Evolutionary conservation across 2,797 vertebrate genomes (phyloP), one percentile per base, ranked within the genome.

Genomic region (Siniperca undulata): DNA sequence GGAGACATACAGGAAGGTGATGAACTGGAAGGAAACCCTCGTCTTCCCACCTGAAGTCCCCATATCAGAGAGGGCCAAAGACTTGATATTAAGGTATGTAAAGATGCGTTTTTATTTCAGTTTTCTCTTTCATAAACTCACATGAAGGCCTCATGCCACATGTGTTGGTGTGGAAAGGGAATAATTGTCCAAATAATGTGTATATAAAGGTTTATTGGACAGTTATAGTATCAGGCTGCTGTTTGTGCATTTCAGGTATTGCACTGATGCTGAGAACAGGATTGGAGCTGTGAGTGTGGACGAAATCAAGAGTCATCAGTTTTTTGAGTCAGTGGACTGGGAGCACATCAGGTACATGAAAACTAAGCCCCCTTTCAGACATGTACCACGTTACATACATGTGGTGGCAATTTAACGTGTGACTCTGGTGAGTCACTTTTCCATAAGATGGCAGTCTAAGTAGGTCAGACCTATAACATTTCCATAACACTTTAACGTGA

Each of bases 11-110:
- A 96, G 98, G 90, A 99, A 99, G 94, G 98, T 99, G 79, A 99
- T 99, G 99, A 99, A 98, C 95, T 99, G 99, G 99, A 98, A 98
- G 93, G 99, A 99, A 94, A 99, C 98, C 0, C 94, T 99, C 22
- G 96, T 97, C 53, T 99, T 99, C 94, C 98, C 99, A 24, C 98
- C 98, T 14, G 99, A 99, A 91, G 98, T 99, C 73, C 99, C 99
- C 56, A 99, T 99, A 90, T 99, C 98, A 7, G 99, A 99, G 91
- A 97, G 97, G 92, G 95, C 99, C 78, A 99, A 99, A 95, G 97
- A 98, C 87, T 93, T 99, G 91, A 99, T 99, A 94, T 92, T 98
- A 88, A 97, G 96, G 99, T 99, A 60, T 73, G 94, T 94, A 50
- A 60, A 60, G 59, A 27, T 73, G 20, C 30, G 13, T 42, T 61